Conservation (phyloP, 2,888 invertebrate species). For the Drosophila suboccidentalis region DNA sequence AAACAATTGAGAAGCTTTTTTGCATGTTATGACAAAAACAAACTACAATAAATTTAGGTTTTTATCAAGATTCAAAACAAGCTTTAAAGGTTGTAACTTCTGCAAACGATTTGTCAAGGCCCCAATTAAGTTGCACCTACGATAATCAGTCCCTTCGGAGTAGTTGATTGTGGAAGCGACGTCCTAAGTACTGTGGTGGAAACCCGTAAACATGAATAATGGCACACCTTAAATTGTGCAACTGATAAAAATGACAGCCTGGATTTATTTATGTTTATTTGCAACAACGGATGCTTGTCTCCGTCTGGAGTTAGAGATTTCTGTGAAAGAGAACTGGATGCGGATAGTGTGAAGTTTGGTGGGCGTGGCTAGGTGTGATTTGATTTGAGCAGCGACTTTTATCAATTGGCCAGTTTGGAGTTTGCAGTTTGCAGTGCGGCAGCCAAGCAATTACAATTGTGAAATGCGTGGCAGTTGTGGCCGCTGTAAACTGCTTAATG, state of each 20-base stretch:
- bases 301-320: background rate
- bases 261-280: conserved; percentile 37
- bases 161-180: background rate
- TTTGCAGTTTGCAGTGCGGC: background rate
- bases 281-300: conserved; percentile 7
- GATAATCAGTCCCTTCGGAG: conserved; percentile 1
- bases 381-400: conserved; percentile 13
- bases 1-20: too few relatives aligned
- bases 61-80: background rate
- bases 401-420: conserved; percentile 40
- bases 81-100: background rate
- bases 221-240: conserved; percentile 20
- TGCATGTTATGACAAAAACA: background rate
- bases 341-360: background rate
- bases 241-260: conserved; percentile 39
- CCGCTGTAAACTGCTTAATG: conserved; percentile 49
- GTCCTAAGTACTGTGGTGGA: background rate
- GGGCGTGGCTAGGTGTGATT: conserved; percentile 8
- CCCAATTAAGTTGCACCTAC: background rate
- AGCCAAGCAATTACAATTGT: conserved; percentile 72
- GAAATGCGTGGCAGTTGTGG: conserved; percentile 65
- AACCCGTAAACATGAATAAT: conserved; percentile 15
- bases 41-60: background rate
- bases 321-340: background rate
- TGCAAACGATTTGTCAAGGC: background rate